Conservation (phyloP, 1,140 invertebrate species). For the Drosophila nannoptera region DNA sequence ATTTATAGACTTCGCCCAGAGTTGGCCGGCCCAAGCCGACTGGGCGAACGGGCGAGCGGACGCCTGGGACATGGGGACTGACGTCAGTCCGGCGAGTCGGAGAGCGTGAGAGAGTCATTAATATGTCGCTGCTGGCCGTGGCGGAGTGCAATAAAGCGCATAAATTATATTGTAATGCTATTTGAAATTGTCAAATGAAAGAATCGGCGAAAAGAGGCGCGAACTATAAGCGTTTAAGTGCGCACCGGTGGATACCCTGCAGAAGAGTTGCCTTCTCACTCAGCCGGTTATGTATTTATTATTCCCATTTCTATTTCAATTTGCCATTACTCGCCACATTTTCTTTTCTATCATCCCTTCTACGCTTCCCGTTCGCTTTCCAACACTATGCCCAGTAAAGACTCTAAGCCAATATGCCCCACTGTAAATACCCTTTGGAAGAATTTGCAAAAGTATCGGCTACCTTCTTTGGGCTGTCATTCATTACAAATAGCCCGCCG, state of each 20-base stretch:
- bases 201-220: slow-evolving; percentile 12
- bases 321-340: too few species aligned
- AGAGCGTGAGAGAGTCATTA: slow-evolving; percentile 59
- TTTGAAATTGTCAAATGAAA: slow-evolving; percentile 62
- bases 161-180: slow-evolving; percentile 74
- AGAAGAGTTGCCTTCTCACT: too few species aligned
- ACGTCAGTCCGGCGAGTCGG: slow-evolving; percentile 21
- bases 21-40: background rate
- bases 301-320: too few species aligned
- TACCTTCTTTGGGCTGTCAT: slow-evolving; percentile 61
- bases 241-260: background rate
- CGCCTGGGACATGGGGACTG: slow-evolving; percentile 1
- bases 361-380: background rate
- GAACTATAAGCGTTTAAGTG: slow-evolving; percentile 2
- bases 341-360: too few species aligned
- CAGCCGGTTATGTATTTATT: too few species aligned
- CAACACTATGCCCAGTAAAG: background rate
- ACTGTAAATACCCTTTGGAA: slow-evolving; percentile 29
- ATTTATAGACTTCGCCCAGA: slow-evolving; percentile 64
- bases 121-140: slow-evolving; percentile 49
- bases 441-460: slow-evolving; percentile 50
- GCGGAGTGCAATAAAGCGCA: slow-evolving; percentile 55
- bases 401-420: background rate
- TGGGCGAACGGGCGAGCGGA: too few species aligned
- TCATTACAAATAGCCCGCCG: slow-evolving; percentile 49